Evolutionary conservation across 2,888 invertebrate genomes (phyloP).

Genomic region (Drosophila lutescens): DNA sequence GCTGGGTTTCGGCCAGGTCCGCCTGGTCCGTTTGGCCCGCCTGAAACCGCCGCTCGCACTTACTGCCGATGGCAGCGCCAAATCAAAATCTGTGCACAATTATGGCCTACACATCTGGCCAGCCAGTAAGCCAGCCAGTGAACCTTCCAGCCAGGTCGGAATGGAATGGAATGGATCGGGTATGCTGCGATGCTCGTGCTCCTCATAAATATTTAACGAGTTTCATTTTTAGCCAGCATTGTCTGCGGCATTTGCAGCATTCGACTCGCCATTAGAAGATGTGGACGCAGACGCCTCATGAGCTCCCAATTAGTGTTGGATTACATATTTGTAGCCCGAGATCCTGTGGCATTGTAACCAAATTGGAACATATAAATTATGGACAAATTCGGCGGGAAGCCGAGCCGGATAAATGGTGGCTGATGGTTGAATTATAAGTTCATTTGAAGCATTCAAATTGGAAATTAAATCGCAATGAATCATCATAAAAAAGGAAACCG

Average conservation of each 20-base stretch:
- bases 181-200: constrained; percentile 69
- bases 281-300: constrained; percentile 60
- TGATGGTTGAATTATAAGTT: constrained; percentile 38
- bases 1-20: constrained; percentile 20
- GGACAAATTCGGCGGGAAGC: constrained; percentile 38
- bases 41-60: background rate
- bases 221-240: constrained; percentile 69
- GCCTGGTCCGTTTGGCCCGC: too few relatives aligned
- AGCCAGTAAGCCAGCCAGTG: constrained; percentile 1
- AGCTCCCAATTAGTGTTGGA: constrained; percentile 78
- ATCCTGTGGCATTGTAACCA: constrained; percentile 56
- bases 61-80: constrained; percentile 52
- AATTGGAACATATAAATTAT: constrained; percentile 60
- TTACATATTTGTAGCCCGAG: constrained; percentile 72
- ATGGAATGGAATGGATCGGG: constrained; percentile 23
- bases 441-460: constrained; percentile 57
- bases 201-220: constrained; percentile 81
- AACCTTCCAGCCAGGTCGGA: background rate
- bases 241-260: constrained; percentile 58
- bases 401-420: constrained; percentile 40
- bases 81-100: constrained; percentile 81
- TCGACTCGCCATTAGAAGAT: constrained; percentile 62
- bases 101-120: constrained; percentile 80
- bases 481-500: constrained; percentile 48
- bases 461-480: constrained; percentile 71